These are phyloP conservation scores for Lycaena phlaeas DNA, from an alignment of 2,888 invertebrate species.

Conservation along the genomic window DNA sequence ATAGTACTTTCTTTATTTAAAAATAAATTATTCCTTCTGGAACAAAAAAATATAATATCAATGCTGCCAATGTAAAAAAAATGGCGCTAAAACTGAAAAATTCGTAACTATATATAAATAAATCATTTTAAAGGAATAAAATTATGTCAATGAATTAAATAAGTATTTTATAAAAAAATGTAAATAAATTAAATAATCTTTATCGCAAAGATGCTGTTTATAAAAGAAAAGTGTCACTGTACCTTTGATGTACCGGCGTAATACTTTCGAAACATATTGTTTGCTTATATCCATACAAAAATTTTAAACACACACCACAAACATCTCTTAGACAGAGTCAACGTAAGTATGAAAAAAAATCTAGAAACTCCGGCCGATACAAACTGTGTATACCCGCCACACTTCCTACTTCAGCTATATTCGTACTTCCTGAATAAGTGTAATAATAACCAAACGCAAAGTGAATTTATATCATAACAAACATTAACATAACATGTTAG, in stretches of 20 bases:
- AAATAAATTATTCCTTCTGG: not conserved
- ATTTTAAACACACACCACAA: not conserved
- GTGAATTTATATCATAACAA: not conserved
- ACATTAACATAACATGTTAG: not conserved
- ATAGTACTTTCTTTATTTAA: not conserved
- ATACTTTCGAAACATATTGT: not conserved
- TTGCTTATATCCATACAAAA: not conserved
- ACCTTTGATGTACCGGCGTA: not conserved
- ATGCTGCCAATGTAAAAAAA: too few relatives aligned
- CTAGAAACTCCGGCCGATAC: not conserved
- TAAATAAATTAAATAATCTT: too few relatives aligned
- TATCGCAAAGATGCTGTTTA: too few relatives aligned
- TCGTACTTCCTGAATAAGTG: constrained; percentile 15
- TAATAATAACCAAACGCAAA: not conserved
- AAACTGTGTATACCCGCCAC: constrained; percentile 2
- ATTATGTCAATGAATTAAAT: too few relatives aligned
- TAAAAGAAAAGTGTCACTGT: not conserved
- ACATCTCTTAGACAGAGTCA: constrained; percentile 1
- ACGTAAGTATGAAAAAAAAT: constrained; percentile 4
- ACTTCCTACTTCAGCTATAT: constrained; percentile 18
- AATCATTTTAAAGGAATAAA: too few relatives aligned
- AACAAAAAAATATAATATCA: not conserved
- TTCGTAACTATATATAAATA: too few relatives aligned
- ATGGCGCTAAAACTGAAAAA: too few relatives aligned
- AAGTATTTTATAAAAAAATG: too few relatives aligned